Conservation (phyloP, 1,140 invertebrate genomes). For the Carcinoscorpius rotundicauda region DNA sequence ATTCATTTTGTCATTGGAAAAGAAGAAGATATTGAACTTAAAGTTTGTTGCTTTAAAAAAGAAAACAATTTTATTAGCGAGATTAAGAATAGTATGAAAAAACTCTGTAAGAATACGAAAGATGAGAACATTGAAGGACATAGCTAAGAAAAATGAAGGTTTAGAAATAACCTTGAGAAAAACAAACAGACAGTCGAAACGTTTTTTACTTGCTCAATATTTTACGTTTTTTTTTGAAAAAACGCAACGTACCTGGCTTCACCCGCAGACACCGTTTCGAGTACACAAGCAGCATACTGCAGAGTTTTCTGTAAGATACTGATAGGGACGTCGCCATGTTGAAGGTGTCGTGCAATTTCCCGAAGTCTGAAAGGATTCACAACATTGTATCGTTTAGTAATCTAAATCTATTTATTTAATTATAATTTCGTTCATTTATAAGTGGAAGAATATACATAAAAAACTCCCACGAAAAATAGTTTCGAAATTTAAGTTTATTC, state of each 20-base stretch:
- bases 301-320: slow-evolving; percentile 72
- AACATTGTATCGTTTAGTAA: neutral
- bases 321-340: slow-evolving; percentile 62
- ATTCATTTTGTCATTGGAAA: too few species aligned
- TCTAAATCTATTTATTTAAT: neutral
- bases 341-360: slow-evolving; percentile 63
- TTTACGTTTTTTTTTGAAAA: too few species aligned
- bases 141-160: too few species aligned
- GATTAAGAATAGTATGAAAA: too few species aligned
- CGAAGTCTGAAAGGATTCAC: slow-evolving; percentile 52
- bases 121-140: too few species aligned
- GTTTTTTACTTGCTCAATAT: too few species aligned
- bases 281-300: slow-evolving; percentile 72
- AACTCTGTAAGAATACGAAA: too few species aligned
- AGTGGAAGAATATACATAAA: neutral
- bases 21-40: too few species aligned
- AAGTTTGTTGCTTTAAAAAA: too few species aligned
- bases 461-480: neutral
- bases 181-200: too few species aligned
- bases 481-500: neutral
- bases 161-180: too few species aligned
- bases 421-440: neutral
- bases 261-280: slow-evolving; percentile 77
- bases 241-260: slow-evolving; percentile 61
- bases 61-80: too few species aligned